These are phyloP conservation scores for Melanerpes formicivorus DNA, from an alignment of 2,113 vertebrate species.

Conservation along the genomic window DNA sequence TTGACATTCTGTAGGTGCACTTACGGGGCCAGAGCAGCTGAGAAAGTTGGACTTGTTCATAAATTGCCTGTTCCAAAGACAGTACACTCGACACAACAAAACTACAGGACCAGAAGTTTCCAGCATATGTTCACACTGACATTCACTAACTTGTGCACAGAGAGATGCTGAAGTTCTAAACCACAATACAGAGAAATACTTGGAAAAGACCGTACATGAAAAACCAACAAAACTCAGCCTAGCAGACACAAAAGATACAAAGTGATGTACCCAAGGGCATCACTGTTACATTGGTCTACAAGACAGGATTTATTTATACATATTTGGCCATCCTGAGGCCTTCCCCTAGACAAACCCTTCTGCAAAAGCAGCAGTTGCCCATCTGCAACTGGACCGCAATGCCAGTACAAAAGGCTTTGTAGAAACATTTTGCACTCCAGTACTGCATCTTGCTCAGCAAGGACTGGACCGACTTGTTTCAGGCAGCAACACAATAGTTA, in stretches of 20 bases:
- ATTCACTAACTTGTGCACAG: not conserved
- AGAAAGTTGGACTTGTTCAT: not conserved
- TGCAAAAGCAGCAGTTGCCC: not conserved
- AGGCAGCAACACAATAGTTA: not conserved
- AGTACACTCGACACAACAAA: fast-evolving
- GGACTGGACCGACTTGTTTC: not conserved
- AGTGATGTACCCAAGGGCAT: not conserved
- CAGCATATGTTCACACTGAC: not conserved
- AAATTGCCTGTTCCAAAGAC: not conserved
- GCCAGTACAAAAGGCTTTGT: fast-evolving
- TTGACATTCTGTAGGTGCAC: fast-evolving
- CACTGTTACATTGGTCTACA: not conserved
- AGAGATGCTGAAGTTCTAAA: not conserved
- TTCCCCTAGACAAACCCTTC: not conserved
- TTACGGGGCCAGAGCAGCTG: not conserved
- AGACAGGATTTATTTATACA: not conserved
- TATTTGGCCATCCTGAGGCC: fast-evolving
- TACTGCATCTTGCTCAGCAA: not conserved
- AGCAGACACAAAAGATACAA: not conserved
- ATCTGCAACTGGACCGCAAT: fast-evolving
- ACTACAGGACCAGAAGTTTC: not conserved
- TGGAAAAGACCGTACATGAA: not conserved
- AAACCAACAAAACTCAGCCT: not conserved
- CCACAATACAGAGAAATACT: not conserved
- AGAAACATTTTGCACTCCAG: not conserved